These are phyloP conservation scores for Sebastes nivosus DNA, from an alignment of 2,797 vertebrate genomes.

Conservation along the genomic window DNA sequence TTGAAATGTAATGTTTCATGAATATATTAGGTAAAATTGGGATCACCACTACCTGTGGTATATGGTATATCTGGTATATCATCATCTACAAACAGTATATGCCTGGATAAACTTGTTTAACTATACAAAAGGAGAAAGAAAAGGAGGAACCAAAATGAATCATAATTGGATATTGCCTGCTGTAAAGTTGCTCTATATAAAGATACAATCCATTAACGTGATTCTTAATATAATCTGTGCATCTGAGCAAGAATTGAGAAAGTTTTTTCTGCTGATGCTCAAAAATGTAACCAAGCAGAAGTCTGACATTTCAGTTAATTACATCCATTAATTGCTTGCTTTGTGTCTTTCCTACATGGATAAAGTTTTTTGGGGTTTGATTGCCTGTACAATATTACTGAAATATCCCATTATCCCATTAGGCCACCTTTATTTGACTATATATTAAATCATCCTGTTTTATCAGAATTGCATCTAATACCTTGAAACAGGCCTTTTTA, in stretches of 20 bases:
- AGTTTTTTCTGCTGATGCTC: not conserved
- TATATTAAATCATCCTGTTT: constrained; percentile 78
- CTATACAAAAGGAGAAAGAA: not conserved
- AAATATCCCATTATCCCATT: constrained; percentile 40
- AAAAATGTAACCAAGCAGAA: not conserved
- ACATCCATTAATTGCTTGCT: not conserved
- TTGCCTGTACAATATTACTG: constrained; percentile 43
- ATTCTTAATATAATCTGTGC: not conserved
- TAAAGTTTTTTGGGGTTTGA: not conserved
- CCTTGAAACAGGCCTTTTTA: constrained; percentile 46
- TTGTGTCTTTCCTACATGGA: constrained; percentile 4
- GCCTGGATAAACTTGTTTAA: not conserved
- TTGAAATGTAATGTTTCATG: not conserved
- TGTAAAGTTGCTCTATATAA: not conserved
- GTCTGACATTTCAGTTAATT: not conserved
- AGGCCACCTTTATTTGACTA: constrained; percentile 67
- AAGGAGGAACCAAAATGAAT: not conserved
- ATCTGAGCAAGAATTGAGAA: not conserved
- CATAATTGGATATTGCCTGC: not conserved
- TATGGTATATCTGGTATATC: not conserved
- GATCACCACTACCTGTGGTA: not conserved
- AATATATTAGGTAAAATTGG: not conserved
- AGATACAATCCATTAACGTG: not conserved
- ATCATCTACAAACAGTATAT: not conserved
- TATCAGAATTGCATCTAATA: constrained; percentile 76